Conservation (phyloP, 2,888 invertebrate species). For the Platerodrilus igneus region DNA sequence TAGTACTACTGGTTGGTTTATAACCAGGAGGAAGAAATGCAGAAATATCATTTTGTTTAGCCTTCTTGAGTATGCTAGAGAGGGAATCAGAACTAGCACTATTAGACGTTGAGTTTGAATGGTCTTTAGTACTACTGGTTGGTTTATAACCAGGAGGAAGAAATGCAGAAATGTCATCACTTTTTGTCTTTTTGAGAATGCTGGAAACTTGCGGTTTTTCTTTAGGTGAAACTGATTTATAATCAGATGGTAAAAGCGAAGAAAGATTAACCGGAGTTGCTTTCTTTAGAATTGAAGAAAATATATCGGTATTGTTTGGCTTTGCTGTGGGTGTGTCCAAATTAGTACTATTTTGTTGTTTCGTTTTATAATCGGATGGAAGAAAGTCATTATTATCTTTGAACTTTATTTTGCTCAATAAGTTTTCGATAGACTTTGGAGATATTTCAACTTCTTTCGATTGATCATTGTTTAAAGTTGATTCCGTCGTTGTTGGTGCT, state of each 20-base stretch:
- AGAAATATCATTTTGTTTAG: conserved; percentile 55
- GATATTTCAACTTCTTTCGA: conserved; percentile 9
- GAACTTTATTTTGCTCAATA: conserved; percentile 28
- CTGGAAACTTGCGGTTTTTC: conserved; percentile 16
- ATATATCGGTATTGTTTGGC: conserved; percentile 43
- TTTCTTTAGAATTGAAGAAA: conserved; percentile 41
- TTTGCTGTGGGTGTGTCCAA: background rate
- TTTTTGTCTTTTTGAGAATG: conserved; percentile 43
- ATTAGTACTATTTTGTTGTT: conserved; percentile 37
- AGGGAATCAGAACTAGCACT: conserved; percentile 26
- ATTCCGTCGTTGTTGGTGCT: conserved; percentile 51
- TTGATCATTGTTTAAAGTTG: conserved; percentile 50
- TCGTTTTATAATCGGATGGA: conserved; percentile 57
- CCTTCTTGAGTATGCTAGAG: conserved; percentile 49
- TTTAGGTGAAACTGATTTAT: conserved; percentile 39
- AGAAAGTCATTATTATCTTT: conserved; percentile 54
- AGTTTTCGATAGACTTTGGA: conserved; percentile 26
- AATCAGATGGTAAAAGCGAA: conserved; percentile 47
- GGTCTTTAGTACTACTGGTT: conserved; percentile 27
- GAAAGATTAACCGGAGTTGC: conserved; percentile 46
- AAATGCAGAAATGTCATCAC: conserved; percentile 42
- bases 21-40: conserved; percentile 64
- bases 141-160: conserved; percentile 48
- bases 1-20: conserved; percentile 44
- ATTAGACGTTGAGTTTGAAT: conserved; percentile 7